Evolutionary conservation across 2,888 invertebrate species (phyloP), one percentile per base, ranked within the genome.

Genomic region (Ecliptopera silaceata): DNA sequence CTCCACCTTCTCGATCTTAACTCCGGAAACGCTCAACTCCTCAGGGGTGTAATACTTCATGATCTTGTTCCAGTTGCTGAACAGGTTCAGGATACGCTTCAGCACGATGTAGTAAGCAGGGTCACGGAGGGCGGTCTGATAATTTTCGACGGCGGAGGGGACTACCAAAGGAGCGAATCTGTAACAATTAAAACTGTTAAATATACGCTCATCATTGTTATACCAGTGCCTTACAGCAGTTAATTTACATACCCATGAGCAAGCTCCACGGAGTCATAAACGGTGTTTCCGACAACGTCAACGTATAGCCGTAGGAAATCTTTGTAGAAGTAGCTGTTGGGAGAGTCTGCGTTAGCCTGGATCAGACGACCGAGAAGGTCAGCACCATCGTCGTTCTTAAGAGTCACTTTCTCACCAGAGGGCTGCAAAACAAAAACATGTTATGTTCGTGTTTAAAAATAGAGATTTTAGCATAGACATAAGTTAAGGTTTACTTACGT

Each of bases 101-200:
- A 88, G 92, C 56, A 95, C 89, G 76, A 93, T 92, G 84, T 94
- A 95, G 91, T 94, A 95, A 36, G 93, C 93, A 10, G 95, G 95
- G 71, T 95, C 95, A 49, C 94, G 92, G 15, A 94, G 83, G 6
- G 93, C 85, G 11, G 95, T 94, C 73, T 94, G 93, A 70, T 92
- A 93, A 68, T 94, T 92, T 72, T 95, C 94, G 63, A 95, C 79
- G 8, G 87, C 93, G 10, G 94, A 93, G 29, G 95, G 95, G 0
- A 88, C 82, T 49, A 93, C 84, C 56, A 92, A 65, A 11, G 82
- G 79, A 26, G 71, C 67, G 53, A 84, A 74, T 29, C 90, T 84
- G 64, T 56, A 75, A 68, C 20, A 5, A 20, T 12, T 43, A 8
- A 43, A 26, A 26, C 6, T 8, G 26, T 26, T 26, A 1, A 26